Percentiles rank a stretch among this genome's conserved stretches.
These are phyloP conservation scores for Globodera ellingtonae DNA, from an alignment of 1,140 invertebrate species.

Conservation along the genomic window DNA sequence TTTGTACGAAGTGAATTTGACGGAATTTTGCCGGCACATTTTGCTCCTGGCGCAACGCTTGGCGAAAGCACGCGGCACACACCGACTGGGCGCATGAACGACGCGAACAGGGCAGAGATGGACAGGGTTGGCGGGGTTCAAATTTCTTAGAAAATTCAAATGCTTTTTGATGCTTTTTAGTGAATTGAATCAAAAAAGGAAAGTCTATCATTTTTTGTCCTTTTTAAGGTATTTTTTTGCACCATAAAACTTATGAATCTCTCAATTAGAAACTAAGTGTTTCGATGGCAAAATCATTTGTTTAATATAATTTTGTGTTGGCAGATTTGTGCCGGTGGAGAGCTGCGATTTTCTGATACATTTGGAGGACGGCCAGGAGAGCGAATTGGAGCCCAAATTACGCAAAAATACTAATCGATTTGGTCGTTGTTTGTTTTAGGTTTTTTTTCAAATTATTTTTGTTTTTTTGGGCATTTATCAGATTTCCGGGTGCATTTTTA, in stretches of 20 bases:
- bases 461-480: no score
- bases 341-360: conserved; percentile 59
- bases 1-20: conserved; percentile 90
- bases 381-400: conserved; percentile 50
- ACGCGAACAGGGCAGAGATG: conserved; percentile 84
- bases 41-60: conserved; percentile 56
- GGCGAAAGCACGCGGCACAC: conserved; percentile 76
- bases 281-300: no score
- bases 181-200: no score
- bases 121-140: conserved; percentile 73
- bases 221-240: no score
- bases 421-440: no score
- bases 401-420: conserved; percentile 32
- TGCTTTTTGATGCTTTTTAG: conserved; percentile 43
- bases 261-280: no score
- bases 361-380: conserved; percentile 44
- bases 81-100: conserved; percentile 83
- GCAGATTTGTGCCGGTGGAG: conserved; percentile 73
- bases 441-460: no score
- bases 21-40: conserved; percentile 84
- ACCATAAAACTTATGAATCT: no score
- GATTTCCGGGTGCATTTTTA: no score
- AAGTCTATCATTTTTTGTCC: no score
- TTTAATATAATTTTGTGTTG: no score
- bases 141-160: background rate